Conservation (phyloP, 1,140 invertebrate species). For the Scaptomyza pallida region DNA sequence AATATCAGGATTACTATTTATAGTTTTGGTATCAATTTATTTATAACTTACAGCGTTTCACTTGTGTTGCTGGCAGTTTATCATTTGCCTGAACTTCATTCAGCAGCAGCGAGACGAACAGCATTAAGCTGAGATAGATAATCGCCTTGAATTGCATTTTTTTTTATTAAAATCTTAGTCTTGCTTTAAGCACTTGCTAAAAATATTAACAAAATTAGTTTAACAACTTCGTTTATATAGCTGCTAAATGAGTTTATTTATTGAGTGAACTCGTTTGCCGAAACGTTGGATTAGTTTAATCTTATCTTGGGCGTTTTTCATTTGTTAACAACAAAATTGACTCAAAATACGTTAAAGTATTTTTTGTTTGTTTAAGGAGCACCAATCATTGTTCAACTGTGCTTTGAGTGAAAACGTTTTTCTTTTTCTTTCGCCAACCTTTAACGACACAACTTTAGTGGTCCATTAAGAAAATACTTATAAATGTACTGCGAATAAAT, state of each 20-base stretch:
- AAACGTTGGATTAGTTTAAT: constrained; percentile 21
- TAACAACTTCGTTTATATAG: constrained; percentile 61
- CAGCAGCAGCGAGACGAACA: constrained; percentile 15
- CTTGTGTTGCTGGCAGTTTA: constrained; percentile 49
- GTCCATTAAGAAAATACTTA: constrained; percentile 4
- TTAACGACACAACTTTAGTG: background rate
- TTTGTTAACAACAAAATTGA: constrained; percentile 12
- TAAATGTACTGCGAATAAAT: constrained; percentile 11
- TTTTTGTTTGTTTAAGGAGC: too few species aligned
- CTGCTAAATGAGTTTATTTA: background rate
- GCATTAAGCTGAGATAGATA: constrained; percentile 45
- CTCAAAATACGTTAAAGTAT: background rate
- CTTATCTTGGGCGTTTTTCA: constrained; percentile 51
- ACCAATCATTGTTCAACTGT: constrained; percentile 11
- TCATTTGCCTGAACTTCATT: constrained; percentile 16
- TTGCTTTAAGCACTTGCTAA: constrained; percentile 27
- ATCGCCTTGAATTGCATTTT: constrained; percentile 45
- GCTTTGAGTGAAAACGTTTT: background rate
- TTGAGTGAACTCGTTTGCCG: constrained; percentile 28
- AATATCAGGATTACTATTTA: background rate
- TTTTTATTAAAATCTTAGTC: constrained; percentile 21
- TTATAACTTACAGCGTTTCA: constrained; percentile 62
- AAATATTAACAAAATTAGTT: constrained; percentile 9
- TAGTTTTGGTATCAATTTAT: background rate
- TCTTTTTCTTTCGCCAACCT: background rate